Evolutionary conservation across 1,140 invertebrate species (phyloP).

Genomic region (Ceratitis capitata): DNA sequence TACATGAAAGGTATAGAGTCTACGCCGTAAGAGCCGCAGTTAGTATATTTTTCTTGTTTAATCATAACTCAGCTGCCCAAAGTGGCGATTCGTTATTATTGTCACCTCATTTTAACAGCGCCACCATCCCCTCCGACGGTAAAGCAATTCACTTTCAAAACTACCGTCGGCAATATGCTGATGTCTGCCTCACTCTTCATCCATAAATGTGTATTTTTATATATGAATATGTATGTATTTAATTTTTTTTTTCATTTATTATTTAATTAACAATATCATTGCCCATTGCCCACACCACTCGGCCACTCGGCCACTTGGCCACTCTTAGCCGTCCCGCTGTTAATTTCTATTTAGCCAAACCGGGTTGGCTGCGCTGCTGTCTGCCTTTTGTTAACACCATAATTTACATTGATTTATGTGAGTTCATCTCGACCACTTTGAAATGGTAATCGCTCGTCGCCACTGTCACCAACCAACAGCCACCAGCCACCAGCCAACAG

Average conservation of each 20-base stretch:
- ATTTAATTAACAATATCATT: too few species aligned
- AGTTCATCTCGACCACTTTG: conserved; percentile 29
- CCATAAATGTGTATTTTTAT: background rate
- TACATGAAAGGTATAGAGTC: too few species aligned
- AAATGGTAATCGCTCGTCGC: conserved; percentile 19
- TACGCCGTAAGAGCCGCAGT: too few species aligned
- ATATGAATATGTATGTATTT: too few species aligned
- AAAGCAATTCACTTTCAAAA: background rate
- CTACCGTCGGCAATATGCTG: background rate
- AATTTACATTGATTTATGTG: conserved; percentile 42
- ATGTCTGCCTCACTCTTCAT: background rate
- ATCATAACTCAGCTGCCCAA: background rate
- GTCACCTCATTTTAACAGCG: background rate
- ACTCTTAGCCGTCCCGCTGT: background rate
- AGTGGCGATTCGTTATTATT: background rate
- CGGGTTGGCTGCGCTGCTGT: background rate
- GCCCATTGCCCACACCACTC: too few species aligned
- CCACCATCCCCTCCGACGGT: background rate
- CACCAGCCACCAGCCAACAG: background rate
- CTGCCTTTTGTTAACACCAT: conserved; percentile 39
- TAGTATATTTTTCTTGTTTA: too few species aligned
- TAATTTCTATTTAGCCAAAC: conserved; percentile 17
- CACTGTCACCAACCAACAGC: conserved; percentile 30
- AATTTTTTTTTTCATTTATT: too few species aligned
- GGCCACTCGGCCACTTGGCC: background rate